phyloP scores from a whole-genome alignment of 2,797 vertebrate genomes.

The Tragopan temminckii region DNA sequence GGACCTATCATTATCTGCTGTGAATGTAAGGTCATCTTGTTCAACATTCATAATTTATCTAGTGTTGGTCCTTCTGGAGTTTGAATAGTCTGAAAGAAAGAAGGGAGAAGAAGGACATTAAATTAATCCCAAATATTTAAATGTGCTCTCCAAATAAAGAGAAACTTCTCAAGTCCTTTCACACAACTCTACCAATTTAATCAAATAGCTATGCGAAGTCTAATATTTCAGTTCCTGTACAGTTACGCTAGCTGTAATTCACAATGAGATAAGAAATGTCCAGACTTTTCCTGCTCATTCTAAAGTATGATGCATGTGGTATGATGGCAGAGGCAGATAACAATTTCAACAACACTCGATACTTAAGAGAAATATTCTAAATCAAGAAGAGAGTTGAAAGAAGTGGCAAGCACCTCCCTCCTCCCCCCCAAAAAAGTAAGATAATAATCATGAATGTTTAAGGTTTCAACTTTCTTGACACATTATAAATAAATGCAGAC shows the following conservation, averaged over 20 bases:
- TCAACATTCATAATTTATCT: constrained; percentile 99
- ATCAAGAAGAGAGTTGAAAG: neutral
- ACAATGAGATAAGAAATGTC: neutral
- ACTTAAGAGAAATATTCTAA: neutral
- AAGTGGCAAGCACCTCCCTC: neutral
- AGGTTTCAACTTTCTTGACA: neutral
- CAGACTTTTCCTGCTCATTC: neutral
- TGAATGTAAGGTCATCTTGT: constrained; percentile 99
- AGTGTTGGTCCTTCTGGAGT: constrained; percentile 90
- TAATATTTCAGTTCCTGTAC: neutral
- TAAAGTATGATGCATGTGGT: neutral
- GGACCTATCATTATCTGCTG: constrained; percentile 99
- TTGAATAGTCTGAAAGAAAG: constrained; percentile 79
- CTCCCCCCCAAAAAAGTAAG: neutral
- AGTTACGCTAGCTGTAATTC: neutral
- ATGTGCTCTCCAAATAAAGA: neutral
- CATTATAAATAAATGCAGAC: neutral
- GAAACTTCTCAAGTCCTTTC: neutral
- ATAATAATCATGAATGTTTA: neutral
- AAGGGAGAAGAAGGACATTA: constrained; percentile 30
- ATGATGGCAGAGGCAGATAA: neutral
- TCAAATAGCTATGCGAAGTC: neutral
- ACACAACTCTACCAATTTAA: neutral
- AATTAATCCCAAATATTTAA: neutral
- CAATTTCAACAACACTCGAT: neutral